phyloP scores from a whole-genome alignment of 2,888 invertebrate genomes.

The Drosophila subsilvestris region DNA sequence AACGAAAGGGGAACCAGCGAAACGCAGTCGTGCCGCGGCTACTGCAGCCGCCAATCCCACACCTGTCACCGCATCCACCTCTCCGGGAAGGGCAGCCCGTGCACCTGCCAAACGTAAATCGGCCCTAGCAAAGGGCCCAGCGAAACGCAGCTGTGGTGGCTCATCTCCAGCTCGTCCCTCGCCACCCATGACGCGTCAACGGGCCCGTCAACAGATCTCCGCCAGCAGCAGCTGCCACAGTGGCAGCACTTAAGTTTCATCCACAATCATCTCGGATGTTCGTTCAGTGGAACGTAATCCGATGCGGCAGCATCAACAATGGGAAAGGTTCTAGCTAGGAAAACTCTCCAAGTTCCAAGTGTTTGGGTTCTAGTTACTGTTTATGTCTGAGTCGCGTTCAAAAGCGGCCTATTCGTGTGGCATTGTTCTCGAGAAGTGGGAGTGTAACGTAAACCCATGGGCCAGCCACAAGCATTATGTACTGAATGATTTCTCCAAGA shows the following conservation, averaged over 20 bases:
- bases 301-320: slow-evolving; percentile 44
- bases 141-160: slow-evolving; percentile 29
- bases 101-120: slow-evolving; percentile 20
- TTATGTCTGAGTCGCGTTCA: slow-evolving; percentile 46
- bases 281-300: slow-evolving; percentile 49
- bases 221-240: slow-evolving; percentile 57
- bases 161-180: slow-evolving; percentile 45
- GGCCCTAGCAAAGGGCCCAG: slow-evolving; percentile 7
- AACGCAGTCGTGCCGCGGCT: slow-evolving; percentile 35
- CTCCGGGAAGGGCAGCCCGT: slow-evolving; percentile 29
- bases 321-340: slow-evolving; percentile 24
- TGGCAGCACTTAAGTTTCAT: slow-evolving; percentile 1
- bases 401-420: slow-evolving; percentile 1
- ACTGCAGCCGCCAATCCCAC: slow-evolving; percentile 9
- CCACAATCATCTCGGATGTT: slow-evolving; percentile 12
- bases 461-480: background rate
- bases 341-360: slow-evolving; percentile 47
- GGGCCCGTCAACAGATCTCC: slow-evolving; percentile 75
- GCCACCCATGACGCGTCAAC: slow-evolving; percentile 75
- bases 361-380: slow-evolving; percentile 62
- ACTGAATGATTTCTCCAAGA: background rate
- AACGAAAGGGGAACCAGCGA: slow-evolving; percentile 4
- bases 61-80: slow-evolving; percentile 35
- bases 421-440: slow-evolving; percentile 29
- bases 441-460: slow-evolving; percentile 12